phyloP scores from a whole-genome alignment of 2,113 vertebrate genomes.

The Salminus brasiliensis region DNA sequence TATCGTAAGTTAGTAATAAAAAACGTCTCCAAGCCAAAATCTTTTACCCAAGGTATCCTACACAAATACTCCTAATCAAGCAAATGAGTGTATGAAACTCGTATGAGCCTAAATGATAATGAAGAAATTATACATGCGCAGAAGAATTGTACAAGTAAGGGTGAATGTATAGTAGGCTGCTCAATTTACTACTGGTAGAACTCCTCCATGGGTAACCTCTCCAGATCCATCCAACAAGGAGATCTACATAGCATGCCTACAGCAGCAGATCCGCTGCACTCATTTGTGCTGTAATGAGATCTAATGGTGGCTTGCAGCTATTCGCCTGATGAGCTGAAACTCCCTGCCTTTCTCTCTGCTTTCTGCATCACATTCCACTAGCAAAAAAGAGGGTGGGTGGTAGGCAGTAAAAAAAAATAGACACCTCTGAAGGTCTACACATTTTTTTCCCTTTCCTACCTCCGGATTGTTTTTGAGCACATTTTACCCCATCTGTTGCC shows the following conservation, averaged over 20 bases:
- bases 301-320: conserved; percentile 69
- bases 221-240: background rate
- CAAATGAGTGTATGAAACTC: too few relatives aligned
- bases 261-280: conserved; percentile 58
- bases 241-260: conserved; percentile 35
- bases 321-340: conserved; percentile 59
- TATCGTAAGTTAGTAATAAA: too few relatives aligned
- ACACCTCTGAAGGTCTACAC: conserved; percentile 29
- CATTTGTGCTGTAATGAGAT: conserved; percentile 72
- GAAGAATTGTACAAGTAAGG: too few relatives aligned
- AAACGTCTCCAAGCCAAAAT: too few relatives aligned
- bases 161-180: too few relatives aligned
- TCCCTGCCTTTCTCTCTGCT: conserved; percentile 44
- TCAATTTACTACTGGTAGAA: too few relatives aligned
- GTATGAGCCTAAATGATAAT: too few relatives aligned
- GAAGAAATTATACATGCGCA: too few relatives aligned
- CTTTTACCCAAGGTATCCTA: too few relatives aligned
- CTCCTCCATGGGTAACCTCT: too few relatives aligned
- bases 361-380: background rate
- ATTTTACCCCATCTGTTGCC: conserved; percentile 76
- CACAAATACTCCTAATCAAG: too few relatives aligned
- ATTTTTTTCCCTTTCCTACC: conserved; percentile 20
- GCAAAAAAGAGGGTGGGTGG: conserved; percentile 42
- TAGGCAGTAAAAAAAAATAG: conserved; percentile 17
- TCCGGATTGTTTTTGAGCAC: conserved; percentile 72